These are phyloP conservation scores for Orthosia gothica DNA, from an alignment of 2,888 invertebrate species.

Conservation along the genomic window DNA sequence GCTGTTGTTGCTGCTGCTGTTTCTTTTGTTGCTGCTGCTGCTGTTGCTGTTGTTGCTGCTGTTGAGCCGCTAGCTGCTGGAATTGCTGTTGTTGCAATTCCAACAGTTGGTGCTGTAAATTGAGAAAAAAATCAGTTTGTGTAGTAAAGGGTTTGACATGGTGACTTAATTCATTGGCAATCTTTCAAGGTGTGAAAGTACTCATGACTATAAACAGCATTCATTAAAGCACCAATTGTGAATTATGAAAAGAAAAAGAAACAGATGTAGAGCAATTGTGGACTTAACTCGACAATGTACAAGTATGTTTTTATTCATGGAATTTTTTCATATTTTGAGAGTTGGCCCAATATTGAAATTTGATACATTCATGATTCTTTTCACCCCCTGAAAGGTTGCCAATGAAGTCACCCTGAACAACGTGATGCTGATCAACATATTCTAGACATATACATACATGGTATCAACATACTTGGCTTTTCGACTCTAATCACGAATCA, in stretches of 20 bases:
- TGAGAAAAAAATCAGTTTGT: slow-evolving; percentile 61
- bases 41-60: slow-evolving; percentile 77
- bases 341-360: too few species aligned
- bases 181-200: neutral
- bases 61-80: slow-evolving; percentile 76
- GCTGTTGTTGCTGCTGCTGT: slow-evolving; percentile 78
- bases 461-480: slow-evolving; percentile 38
- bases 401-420: neutral
- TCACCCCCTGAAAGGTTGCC: neutral
- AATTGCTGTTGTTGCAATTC: slow-evolving; percentile 80
- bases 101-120: slow-evolving; percentile 80
- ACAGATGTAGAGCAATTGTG: too few species aligned
- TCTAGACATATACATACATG: slow-evolving; percentile 51
- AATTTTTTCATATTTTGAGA: neutral
- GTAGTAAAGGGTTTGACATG: neutral
- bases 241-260: too few species aligned
- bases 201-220: too few species aligned
- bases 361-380: neutral
- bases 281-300: neutral
- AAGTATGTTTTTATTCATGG: too few species aligned
- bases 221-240: too few species aligned
- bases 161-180: neutral
- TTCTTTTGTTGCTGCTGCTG: slow-evolving; percentile 79
- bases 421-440: slow-evolving; percentile 24
- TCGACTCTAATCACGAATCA: slow-evolving; percentile 26